phyloP scores from a whole-genome alignment of 2,113 vertebrate genomes.

The Todiramphus saurophagus region DNA sequence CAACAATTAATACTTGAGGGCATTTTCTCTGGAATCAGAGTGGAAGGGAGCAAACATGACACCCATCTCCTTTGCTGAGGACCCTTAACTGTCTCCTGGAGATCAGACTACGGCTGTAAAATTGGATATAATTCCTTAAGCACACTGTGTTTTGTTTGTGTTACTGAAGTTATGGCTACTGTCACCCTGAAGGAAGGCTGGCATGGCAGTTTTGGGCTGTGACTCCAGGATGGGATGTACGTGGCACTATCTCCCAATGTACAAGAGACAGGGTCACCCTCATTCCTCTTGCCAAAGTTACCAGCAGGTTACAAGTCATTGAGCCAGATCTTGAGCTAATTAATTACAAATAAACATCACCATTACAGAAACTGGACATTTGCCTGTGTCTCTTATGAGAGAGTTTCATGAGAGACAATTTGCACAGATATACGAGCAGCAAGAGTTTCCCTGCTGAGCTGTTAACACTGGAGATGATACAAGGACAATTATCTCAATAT shows the following conservation, averaged over 20 bases:
- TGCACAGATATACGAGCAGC: background rate
- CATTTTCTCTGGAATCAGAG: background rate
- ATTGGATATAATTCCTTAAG: background rate
- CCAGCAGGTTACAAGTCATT: background rate
- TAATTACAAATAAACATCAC: constrained; percentile 30
- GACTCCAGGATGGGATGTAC: background rate
- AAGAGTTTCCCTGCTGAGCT: background rate
- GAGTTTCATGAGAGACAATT: background rate
- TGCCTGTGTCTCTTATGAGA: background rate
- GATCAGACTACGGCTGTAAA: background rate
- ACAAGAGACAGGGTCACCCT: background rate
- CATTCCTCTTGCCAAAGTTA: background rate
- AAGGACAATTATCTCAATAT: background rate
- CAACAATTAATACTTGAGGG: background rate
- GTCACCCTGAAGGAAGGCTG: background rate
- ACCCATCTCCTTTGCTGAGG: background rate
- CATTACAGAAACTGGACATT: background rate
- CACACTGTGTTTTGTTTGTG: background rate
- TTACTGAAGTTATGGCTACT: background rate
- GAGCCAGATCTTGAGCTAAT: background rate
- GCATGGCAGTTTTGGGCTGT: background rate
- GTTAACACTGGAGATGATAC: background rate
- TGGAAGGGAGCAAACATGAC: background rate
- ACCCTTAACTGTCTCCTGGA: background rate
- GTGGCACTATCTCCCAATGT: background rate